A percentile compares a stretch with the other conserved stretches of the same genome.
These are phyloP conservation scores for Odontomachus brunneus DNA, from an alignment of 1,140 invertebrate species.

Conservation along the genomic window DNA sequence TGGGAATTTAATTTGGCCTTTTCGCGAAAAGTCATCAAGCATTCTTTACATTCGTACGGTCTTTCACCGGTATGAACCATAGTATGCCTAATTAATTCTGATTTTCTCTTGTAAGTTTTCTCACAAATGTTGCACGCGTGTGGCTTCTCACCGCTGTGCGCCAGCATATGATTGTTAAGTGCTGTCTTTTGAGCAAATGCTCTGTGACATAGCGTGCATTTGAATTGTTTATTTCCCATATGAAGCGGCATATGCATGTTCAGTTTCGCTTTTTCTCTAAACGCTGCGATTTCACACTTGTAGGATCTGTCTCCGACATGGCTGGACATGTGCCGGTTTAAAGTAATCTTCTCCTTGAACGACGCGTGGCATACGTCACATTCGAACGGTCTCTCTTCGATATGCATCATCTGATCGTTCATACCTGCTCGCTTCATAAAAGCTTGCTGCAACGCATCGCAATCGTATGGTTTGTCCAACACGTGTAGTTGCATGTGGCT, in stretches of 20 bases:
- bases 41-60: slow-evolving; percentile 86
- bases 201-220: slow-evolving; percentile 87
- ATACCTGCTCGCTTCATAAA: slow-evolving; percentile 74
- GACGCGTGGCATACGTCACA: slow-evolving; percentile 86
- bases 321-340: slow-evolving; percentile 83
- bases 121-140: slow-evolving; percentile 86
- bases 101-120: slow-evolving; percentile 85
- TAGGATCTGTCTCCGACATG: slow-evolving; percentile 85
- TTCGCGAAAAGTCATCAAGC: slow-evolving; percentile 86
- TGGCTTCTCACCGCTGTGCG: slow-evolving; percentile 85
- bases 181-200: slow-evolving; percentile 80
- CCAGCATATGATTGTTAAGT: slow-evolving; percentile 82
- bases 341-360: slow-evolving; percentile 85
- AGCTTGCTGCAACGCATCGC: slow-evolving; percentile 83
- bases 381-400: slow-evolving; percentile 81
- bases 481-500: slow-evolving; percentile 91
- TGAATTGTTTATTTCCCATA: slow-evolving; percentile 89
- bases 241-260: slow-evolving; percentile 89
- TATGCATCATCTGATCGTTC: slow-evolving; percentile 67
- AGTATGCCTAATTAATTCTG: slow-evolving; percentile 85
- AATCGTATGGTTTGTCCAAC: slow-evolving; percentile 87
- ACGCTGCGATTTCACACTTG: slow-evolving; percentile 84
- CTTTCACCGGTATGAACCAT: slow-evolving; percentile 86
- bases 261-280: slow-evolving; percentile 86
- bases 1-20: slow-evolving; percentile 89